These are phyloP conservation scores for Bombus cullumanus DNA, from an alignment of 1,140 invertebrate species.

Conservation along the genomic window DNA sequence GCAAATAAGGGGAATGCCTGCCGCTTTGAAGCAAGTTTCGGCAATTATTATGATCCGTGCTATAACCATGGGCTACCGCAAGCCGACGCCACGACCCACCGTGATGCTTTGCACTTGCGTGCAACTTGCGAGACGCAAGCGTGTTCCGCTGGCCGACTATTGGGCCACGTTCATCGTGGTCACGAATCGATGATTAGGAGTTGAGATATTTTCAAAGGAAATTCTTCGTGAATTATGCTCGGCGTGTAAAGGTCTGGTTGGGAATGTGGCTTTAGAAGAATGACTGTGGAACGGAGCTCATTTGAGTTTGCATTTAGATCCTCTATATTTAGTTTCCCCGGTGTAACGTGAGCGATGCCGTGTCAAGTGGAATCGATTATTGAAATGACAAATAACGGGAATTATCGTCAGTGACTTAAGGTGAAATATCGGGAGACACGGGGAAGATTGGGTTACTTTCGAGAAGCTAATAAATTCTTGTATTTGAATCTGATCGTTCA, in stretches of 20 bases:
- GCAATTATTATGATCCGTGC: slow-evolving; percentile 64
- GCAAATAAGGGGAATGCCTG: slow-evolving; percentile 46
- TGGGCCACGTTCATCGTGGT: not conserved
- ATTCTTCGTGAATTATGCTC: not conserved
- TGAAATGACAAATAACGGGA: not conserved
- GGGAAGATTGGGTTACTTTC: not conserved
- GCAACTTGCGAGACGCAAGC: slow-evolving; percentile 19
- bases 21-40: slow-evolving; percentile 65
- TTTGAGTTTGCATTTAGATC: slow-evolving; percentile 25
- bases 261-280: not conserved
- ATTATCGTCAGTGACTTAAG: not conserved
- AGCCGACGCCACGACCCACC: slow-evolving; percentile 9
- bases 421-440: not conserved
- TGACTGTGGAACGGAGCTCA: not conserved
- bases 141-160: not conserved
- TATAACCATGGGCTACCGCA: slow-evolving; percentile 52
- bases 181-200: slow-evolving; percentile 13
- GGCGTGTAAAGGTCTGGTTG: not conserved
- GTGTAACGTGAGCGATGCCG: not conserved
- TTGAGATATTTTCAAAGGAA: not conserved
- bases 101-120: slow-evolving; percentile 42
- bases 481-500: no score
- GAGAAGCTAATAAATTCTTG: no score
- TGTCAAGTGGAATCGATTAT: not conserved
- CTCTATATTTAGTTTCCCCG: slow-evolving; percentile 1